Evolutionary conservation across 2,113 vertebrate genomes (phyloP), one percentile per base, ranked within the genome.

Genomic region (Trogon melanurus): DNA sequence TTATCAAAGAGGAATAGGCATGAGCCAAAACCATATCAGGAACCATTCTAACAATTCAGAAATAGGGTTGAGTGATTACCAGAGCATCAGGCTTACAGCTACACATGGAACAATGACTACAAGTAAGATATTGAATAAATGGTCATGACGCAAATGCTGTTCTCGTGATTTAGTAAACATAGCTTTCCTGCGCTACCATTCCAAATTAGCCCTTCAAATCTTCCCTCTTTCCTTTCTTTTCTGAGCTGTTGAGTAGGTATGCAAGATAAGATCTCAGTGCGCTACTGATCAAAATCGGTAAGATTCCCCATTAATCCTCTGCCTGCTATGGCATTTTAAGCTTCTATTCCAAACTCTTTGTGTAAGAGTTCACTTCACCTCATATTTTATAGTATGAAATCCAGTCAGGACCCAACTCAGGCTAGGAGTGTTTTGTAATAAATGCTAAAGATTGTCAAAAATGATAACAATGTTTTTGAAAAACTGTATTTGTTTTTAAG

Each of bases 91-190:
- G 34, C 9, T 81, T 87, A 78, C 0, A 0, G 48, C 17, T 60
- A 71, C 58, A 4, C 2, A 2, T 27, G 50, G 53, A 93, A 95
- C 62, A 95, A 83, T 76, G 50, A 83, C n/a, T 57, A 82, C 79
- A 93, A 72, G 19, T 57, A 78, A 92, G 78, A 90, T 72, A 73
- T 5, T 79, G 45, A 82, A 50, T 88, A 94, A 92, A 91, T 15
- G 22, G 45, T 48, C 65, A 25, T 96, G 90, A 94, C 9, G 27
- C 71, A 97, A 93, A 85, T 62, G 16, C 36, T 83, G 58, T 90
- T 64, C 79, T 89, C n/a, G 79, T 67, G 50, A 53, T 36, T 78
- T 45, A 48, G 23, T 48, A 91, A 93, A 79, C 66, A 85, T 2
- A 32, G 27, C 5, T 88, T 72, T 85, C 62, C 44, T 73, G n/a